A percentile compares a stretch with the other conserved stretches of the same genome.
Evolutionary conservation across 2,113 vertebrate genomes (phyloP).

Genomic region (Heterotis niloticus): DNA sequence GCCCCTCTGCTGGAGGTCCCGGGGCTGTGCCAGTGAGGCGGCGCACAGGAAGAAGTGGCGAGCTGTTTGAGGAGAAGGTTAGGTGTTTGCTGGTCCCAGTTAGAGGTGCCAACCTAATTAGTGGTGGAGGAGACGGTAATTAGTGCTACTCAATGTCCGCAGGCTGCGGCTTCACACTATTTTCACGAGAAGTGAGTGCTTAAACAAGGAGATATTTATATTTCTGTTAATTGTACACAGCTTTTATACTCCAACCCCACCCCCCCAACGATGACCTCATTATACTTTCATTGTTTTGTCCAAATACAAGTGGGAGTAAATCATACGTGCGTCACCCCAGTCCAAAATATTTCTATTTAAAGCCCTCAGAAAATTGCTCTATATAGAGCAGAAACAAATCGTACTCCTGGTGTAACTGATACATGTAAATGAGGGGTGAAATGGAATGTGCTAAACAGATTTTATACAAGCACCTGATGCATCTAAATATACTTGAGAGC

Average conservation of each 20-base stretch:
- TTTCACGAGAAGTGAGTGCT: slow-evolving; percentile 97
- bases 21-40: too few species aligned
- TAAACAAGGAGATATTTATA: slow-evolving; percentile 87
- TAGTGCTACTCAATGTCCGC: slow-evolving; percentile 99
- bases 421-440: background rate
- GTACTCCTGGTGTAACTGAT: background rate
- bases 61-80: slow-evolving; percentile 65
- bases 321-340: background rate
- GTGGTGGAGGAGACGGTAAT: slow-evolving; percentile 97
- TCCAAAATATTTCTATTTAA: background rate
- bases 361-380: background rate
- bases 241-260: slow-evolving; percentile 72
- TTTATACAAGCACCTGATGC: background rate
- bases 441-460: background rate
- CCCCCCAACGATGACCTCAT: slow-evolving; percentile 58
- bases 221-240: slow-evolving; percentile 91
- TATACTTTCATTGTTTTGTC: slow-evolving; percentile 47
- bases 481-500: background rate
- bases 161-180: slow-evolving; percentile 92
- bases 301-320: background rate
- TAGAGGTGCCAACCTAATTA: slow-evolving; percentile 96
- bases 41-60: slow-evolving; percentile 18
- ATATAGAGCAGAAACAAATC: background rate
- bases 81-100: slow-evolving; percentile 87
- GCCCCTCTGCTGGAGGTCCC: background rate